Percentiles rank a stretch among this genome's conserved stretches.
These are phyloP conservation scores for Reticulitermes lucifugus DNA, from an alignment of 2,888 invertebrate genomes.

Conservation along the genomic window DNA sequence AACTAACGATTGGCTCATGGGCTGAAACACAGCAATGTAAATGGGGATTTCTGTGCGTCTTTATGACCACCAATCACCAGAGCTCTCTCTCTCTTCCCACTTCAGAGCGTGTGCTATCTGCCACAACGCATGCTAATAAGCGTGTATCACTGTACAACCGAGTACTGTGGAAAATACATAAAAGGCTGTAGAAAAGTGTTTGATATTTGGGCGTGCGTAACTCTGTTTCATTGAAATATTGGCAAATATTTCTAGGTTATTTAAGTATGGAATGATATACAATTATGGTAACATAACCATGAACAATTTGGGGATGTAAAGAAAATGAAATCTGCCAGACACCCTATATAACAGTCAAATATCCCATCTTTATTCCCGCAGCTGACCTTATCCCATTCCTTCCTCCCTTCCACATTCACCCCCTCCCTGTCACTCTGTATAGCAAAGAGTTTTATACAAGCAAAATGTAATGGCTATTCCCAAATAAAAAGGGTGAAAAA, in stretches of 20 bases:
- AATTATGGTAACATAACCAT: not conserved
- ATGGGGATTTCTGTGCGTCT: too few species aligned
- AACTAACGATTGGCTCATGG: too few species aligned
- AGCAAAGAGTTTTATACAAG: constrained; percentile 53
- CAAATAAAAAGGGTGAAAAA: constrained; percentile 30
- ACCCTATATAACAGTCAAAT: not conserved
- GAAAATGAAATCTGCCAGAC: constrained; percentile 5
- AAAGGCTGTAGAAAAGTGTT: too few species aligned
- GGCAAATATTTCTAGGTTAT: constrained; percentile 38
- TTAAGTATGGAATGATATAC: constrained; percentile 8
- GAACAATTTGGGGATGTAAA: constrained; percentile 40
- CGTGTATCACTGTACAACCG: too few species aligned
- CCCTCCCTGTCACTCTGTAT: constrained; percentile 35
- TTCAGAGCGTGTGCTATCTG: too few species aligned
- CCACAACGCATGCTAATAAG: too few species aligned
- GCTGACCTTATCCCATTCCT: not conserved
- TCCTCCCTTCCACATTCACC: not conserved
- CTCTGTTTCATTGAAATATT: not conserved
- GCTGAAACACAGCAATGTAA: too few species aligned
- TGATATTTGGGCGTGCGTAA: not conserved
- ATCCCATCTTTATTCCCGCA: not conserved
- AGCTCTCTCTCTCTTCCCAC: too few species aligned
- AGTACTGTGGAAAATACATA: too few species aligned
- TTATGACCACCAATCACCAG: too few species aligned
- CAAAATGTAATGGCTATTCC: constrained; percentile 45